Evolutionary conservation across 2,113 vertebrate genomes (phyloP), one percentile per base, ranked within the genome.

Genomic region (Romanogobio albipinnatus): DNA sequence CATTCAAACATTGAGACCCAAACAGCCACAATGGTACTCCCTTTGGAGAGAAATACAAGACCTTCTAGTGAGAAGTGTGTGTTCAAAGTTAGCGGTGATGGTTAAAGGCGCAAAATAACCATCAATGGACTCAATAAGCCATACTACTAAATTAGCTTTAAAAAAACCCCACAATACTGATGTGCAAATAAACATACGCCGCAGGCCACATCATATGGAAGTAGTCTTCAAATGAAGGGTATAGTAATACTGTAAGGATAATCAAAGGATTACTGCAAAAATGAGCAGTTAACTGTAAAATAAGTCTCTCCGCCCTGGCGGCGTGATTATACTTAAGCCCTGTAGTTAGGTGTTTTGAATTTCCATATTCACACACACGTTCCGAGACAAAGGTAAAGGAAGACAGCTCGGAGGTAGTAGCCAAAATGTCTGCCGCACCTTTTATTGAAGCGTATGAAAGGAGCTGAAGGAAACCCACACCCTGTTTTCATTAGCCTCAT

Each of bases 251-350:
- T 86, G 68, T 77, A 61, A 73, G 85, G 84, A 88, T 87, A 88
- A 88, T 85, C 70, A 75, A 83, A 85, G 79, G 84, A 87, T 91
- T 93, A 94, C 93, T 93, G 90, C 90, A 91, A 87, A 90, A 89
- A 92, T 89, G 89, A 92, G 93, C 90, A 89, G 93, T 92, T 82
- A 66, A 85, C 86, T 86, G 90, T 89, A 90, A 81, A 90, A 91
- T 93, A 92, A 90, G 92, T 92, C 92, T 90, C 91, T 92, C 90
- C 88, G 90, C 91, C 84, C 91, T 94, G 93, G 93, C 93, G 89
- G 90, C 91, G 90, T 94, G 93, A 94, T 94, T 93, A 93, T 88
- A 95, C 93, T 93, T 95, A 94, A 94, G 93, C 92, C 91, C 88
- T 89, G 88, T 85, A 93, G 93, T 94, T 94, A 94, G 91, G 91